Percentiles rank a stretch among this genome's conserved stretches.
These are phyloP conservation scores for Hydrophis major DNA, from an alignment of 2,797 vertebrate genomes.

Conservation along the genomic window DNA sequence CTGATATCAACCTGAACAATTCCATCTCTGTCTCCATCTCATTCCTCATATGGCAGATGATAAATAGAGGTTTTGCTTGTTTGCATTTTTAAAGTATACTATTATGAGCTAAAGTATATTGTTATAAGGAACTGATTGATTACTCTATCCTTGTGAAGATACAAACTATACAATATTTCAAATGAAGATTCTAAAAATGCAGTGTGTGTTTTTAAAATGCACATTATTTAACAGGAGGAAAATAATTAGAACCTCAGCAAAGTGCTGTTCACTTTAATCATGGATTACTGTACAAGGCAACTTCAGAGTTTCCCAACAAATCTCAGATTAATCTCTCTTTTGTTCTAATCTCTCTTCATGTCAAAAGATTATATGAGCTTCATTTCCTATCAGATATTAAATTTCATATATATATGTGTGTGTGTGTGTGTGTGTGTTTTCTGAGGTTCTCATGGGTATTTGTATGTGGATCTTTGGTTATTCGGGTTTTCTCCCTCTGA, in stretches of 20 bases:
- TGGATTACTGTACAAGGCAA: slow-evolving; percentile 43
- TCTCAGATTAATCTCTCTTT: slow-evolving; percentile 85
- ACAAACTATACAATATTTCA: background rate
- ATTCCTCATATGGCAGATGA: background rate
- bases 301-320: slow-evolving; percentile 76
- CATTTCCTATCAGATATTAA: slow-evolving; percentile 81
- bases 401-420: slow-evolving; percentile 61
- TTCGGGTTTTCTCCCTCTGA: too few species aligned
- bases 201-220: slow-evolving; percentile 5
- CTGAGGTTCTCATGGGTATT: too few species aligned
- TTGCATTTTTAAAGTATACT: background rate
- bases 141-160: background rate
- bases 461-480: too few species aligned
- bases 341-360: slow-evolving; percentile 81
- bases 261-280: slow-evolving; percentile 60
- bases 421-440: background rate
- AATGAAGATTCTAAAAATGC: slow-evolving; percentile 24
- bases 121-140: background rate
- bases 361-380: slow-evolving; percentile 82
- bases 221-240: slow-evolving; percentile 38
- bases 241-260: slow-evolving; percentile 29
- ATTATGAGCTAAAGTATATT: background rate
- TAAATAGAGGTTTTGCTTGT: background rate
- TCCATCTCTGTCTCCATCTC: background rate
- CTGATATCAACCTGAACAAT: background rate